Percentiles rank a stretch among this genome's conserved stretches.
phyloP scores from a whole-genome alignment of 2,888 invertebrate genomes.

The Himalopsyche anomala region DNA sequence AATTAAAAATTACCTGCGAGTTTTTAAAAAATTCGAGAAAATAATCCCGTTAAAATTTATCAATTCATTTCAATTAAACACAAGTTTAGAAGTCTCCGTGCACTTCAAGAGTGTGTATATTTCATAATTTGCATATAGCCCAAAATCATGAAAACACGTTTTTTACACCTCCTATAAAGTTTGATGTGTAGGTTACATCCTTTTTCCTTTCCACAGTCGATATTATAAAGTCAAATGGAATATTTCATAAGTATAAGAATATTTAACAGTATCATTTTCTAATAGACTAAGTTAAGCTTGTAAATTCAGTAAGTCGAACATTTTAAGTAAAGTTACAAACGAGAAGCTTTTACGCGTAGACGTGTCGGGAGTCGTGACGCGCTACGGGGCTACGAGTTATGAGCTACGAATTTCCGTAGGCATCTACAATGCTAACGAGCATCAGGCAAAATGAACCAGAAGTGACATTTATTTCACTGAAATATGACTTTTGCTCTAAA shows the following conservation, averaged over 20 bases:
- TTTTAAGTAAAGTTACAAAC: conserved; percentile 13
- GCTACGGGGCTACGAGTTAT: background rate
- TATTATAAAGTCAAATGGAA: background rate
- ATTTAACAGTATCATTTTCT: conserved; percentile 18
- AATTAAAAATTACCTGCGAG: too few species aligned
- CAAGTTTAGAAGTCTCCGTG: too few species aligned
- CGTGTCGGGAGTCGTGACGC: background rate
- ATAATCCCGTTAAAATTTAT: too few species aligned
- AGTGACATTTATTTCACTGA: background rate
- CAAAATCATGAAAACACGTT: too few species aligned
- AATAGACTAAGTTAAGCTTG: conserved; percentile 1
- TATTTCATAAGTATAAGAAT: background rate
- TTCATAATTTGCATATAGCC: too few species aligned
- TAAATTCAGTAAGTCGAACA: conserved; percentile 22
- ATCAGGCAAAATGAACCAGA: background rate
- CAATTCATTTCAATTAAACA: too few species aligned
- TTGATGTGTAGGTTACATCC: too few species aligned
- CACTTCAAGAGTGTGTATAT: too few species aligned
- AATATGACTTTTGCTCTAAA: conserved; percentile 19
- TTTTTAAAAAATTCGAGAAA: too few species aligned
- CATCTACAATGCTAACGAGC: conserved; percentile 29
- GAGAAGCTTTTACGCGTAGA: conserved; percentile 5
- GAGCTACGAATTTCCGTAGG: conserved; percentile 16
- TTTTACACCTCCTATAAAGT: too few species aligned
- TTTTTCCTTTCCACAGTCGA: too few species aligned